Evolutionary conservation across 2,888 invertebrate species (phyloP), one percentile per base, ranked within the genome.

Genomic region (Drosophila borealis): DNA sequence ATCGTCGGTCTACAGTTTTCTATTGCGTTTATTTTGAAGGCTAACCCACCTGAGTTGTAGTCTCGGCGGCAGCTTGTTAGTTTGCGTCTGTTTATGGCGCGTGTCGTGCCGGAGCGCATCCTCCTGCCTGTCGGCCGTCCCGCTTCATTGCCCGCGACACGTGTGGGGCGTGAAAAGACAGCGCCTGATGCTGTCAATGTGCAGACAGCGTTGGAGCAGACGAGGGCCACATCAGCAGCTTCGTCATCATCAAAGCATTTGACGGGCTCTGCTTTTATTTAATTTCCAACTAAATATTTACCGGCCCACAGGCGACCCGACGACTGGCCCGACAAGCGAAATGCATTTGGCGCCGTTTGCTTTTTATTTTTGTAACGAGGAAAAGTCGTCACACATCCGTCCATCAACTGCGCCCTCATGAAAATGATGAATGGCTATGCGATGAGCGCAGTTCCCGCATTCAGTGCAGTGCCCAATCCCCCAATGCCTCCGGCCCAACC

Each of bases 301-400:
- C 60, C 59, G 53, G 37, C 51, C n/a, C 25, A 13, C 48, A 53
- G 34, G 13, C 39, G 14, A 2, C 8, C 41, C 3, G 6, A 6
- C 3, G 6, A 6, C 25, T 2, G n/a, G 25, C 45, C 25, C 45
- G n/a, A n/a, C 45, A 3, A 19, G 8, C 50, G 51, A 76, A 73
- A 73, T 74, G 75, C 82, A 80, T 72, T 80, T 87, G 88, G 89
- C 88, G 88, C 88, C 88, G 74, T 84, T 73, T 70, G 77, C 70
- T 78, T 78, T 74, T 78, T 74, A 70, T 89, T 82, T 85, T 78
- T 77, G 77, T 29, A 81, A 78, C 82, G 78, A 77, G 81, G 76
- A 80, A 81, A 86, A 85, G 74, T 87, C 87, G 84, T 75, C 74
- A 78, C 82, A 80, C 78, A 82, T 85, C 88, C 84, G 84, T 88